These are phyloP conservation scores for Samia ricini DNA, from an alignment of 1,140 invertebrate species.

Conservation along the genomic window DNA sequence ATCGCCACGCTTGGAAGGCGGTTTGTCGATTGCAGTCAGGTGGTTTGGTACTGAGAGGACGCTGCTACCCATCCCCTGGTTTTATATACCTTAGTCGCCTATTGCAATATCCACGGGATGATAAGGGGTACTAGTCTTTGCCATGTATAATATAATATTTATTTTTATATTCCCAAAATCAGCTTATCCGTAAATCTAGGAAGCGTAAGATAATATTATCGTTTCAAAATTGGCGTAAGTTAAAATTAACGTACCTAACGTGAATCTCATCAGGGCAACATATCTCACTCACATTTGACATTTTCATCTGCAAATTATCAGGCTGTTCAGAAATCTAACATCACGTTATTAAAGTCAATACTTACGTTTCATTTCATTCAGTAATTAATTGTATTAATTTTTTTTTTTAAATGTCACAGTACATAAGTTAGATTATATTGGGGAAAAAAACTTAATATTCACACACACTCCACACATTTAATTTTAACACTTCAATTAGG, in stretches of 20 bases:
- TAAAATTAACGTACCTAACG: neutral
- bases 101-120: too few species aligned
- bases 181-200: too few species aligned
- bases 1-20: too few species aligned
- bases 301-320: neutral
- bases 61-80: too few species aligned
- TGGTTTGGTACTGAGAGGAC: too few species aligned
- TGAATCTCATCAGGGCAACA: neutral
- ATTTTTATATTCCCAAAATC: too few species aligned
- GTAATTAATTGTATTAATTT: neutral
- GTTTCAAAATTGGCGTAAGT: too few species aligned
- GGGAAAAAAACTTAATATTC: conserved; percentile 17
- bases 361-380: conserved; percentile 14
- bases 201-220: too few species aligned
- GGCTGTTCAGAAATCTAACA: neutral
- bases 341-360: neutral
- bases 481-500: neutral
- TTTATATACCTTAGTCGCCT: too few species aligned
- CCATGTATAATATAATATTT: too few species aligned
- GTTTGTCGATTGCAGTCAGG: too few species aligned
- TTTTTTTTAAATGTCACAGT: conserved; percentile 1
- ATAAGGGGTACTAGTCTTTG: too few species aligned
- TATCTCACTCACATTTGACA: neutral
- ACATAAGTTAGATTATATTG: conserved; percentile 7
- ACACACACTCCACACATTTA: conserved; percentile 7